A percentile compares a stretch with the other conserved stretches of the same genome.
Evolutionary conservation across 2,113 vertebrate species (phyloP).

Genomic region (Sorex fumeus): DNA sequence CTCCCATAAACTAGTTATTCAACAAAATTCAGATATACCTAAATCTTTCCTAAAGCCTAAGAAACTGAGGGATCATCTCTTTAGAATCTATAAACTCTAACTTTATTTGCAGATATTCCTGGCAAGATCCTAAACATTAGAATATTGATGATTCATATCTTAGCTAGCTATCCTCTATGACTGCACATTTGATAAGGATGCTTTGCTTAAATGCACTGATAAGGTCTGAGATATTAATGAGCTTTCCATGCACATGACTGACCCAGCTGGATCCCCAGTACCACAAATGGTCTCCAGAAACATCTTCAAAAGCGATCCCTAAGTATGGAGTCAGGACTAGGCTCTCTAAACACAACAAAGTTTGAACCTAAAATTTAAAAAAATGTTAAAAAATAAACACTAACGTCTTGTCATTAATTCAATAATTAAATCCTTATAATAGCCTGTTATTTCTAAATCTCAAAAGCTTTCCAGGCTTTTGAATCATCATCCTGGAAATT

Average conservation of each 20-base stretch:
- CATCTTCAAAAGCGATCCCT: no score
- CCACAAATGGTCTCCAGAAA: no score
- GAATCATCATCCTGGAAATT: background rate
- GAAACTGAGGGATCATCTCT: background rate
- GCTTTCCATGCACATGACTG: no score
- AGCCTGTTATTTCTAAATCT: background rate
- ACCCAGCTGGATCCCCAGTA: no score
- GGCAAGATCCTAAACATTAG: background rate
- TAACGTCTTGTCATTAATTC: background rate
- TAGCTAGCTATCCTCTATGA: background rate
- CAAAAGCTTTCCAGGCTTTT: background rate
- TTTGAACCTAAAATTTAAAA: no score
- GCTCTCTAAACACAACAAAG: no score
- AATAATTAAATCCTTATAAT: background rate
- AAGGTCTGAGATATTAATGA: no score
- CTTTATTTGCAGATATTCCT: background rate
- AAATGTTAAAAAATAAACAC: background rate
- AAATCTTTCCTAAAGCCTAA: background rate
- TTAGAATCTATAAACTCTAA: background rate
- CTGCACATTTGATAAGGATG: background rate
- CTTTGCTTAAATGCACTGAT: background rate
- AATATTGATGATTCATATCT: background rate
- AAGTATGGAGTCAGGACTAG: no score
- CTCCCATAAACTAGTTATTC: background rate
- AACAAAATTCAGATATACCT: constrained; percentile 15